Evolutionary conservation across 2,888 invertebrate genomes (phyloP).

Genomic region (Conistra vaccinii): DNA sequence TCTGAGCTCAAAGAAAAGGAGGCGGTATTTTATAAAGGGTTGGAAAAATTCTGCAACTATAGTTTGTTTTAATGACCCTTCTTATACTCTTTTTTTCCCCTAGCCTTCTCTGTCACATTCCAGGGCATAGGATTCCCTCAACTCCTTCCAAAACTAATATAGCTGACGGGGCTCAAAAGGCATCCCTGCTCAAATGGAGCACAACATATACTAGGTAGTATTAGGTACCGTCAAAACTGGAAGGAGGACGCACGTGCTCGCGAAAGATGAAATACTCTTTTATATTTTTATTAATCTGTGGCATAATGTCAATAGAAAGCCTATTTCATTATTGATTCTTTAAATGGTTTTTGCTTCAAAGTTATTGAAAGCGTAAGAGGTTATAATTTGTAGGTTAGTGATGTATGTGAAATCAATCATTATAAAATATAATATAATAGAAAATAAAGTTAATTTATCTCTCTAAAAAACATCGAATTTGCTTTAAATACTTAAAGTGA

Average conservation of each 20-base stretch:
- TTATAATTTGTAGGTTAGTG: neutral
- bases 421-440: neutral
- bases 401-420: neutral
- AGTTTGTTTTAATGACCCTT: neutral
- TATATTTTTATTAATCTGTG: neutral
- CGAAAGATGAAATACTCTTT: neutral
- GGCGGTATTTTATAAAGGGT: neutral
- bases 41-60: neutral
- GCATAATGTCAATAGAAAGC: neutral
- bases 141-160: neutral
- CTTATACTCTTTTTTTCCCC: neutral
- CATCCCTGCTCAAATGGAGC: neutral
- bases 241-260: neutral
- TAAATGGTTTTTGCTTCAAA: neutral
- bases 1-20: slow-evolving; percentile 2
- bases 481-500: too few species aligned
- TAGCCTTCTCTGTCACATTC: neutral
- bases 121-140: neutral
- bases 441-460: neutral
- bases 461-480: neutral
- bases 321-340: neutral
- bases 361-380: neutral
- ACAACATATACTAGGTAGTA: neutral
- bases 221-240: neutral
- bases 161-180: neutral